Base-by-base conservation (phyloP, 2,888 invertebrate genomes). In the Autographa pulchrina region DNA sequence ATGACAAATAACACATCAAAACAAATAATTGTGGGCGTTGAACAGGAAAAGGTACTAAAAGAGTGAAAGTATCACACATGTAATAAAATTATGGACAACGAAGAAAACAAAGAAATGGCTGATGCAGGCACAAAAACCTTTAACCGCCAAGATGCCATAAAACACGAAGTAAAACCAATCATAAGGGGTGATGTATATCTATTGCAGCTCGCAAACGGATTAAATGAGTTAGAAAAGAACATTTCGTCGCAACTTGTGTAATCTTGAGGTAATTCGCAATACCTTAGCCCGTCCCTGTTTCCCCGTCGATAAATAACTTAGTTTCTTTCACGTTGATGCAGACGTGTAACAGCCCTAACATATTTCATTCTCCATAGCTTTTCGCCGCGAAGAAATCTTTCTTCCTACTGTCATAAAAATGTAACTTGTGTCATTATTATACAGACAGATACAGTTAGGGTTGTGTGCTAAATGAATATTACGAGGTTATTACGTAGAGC, bases 341-440 rank as follows among this genome's bases (percentile, higher is more conserved):
- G 13, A 56, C 54, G 25, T 56, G 25, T 56, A 56, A 56, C 54
- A 80, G 76, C 78, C 80, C 78, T 78, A 85, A 86, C 88, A 89
- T 89, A 88, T 88, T 89, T 89, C 86, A 88, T 86, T 84, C 80
- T 80, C 82, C 83, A 83, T 75, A 79, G 82, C 81, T 82, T 88
- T 85, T 85, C 78, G 63, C 60, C 59, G 56, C 75, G 72, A 73
- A 79, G 77, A 80, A 87, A 86, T 85, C 82, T 86, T 87, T 79
- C 83, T 81, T 82, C 82, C 80, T 80, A 77, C 74, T 72, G 81
- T 85, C 85, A 85, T 88, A 86, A 86, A 86, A 82, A 81, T 66
- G 72, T 78, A 84, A 80, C 75, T 83, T 68, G 71, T 72, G 75
- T 84, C 78, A 83, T 87, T 82, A 87, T 84, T 85, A 82, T 78